Base-by-base conservation (phyloP, 2,797 vertebrate species). In the Xenentodon cancila region DNA sequence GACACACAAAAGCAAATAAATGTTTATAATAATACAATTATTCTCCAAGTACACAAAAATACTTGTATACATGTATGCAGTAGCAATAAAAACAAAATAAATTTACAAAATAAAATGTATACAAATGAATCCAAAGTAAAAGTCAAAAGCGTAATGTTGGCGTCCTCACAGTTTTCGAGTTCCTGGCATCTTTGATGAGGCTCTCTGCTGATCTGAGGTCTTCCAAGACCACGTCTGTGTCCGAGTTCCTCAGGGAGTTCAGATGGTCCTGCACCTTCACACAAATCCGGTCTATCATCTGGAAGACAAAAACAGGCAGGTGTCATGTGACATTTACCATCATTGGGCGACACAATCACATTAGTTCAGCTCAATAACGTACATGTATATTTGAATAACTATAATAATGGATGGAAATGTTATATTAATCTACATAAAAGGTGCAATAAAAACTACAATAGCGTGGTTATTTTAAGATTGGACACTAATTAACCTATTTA, bases 281-380 rank as follows among this genome's bases (percentile, higher is more conserved):
- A 82, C 97, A 99, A 75, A 99, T 96, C 84, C 97, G 92, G 78
- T 99, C 96, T 57, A 99, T 97, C 96, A 99, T 97, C 97, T 99
- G 87, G 27, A 61, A 56, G 34, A 56, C n/a, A 73, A 63, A 55
- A 49, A n/a, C n/a, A 49, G 53, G 11, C 7, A 8, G 3, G 30
- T 30, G 30, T 30, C 7, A 30, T 30, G 30, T 30, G 7, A 30
- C 30, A 30, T 30, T 5, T 30, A 30, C 30, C 30, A 30, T 30
- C 30, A 25, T 25, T 25, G 25, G 25, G 25, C 25, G 8, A 32
- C 32, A 32, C 32, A 32, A 6, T 32, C 8, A 37, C 9, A 1
- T 12, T 37, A 37, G 34, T 37, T 37, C 34, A 37, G 34, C 12
- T 9, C 12, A 37, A 11, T 11, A 8, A 11, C 2, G 4, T 12